These are phyloP conservation scores for Monodelphis domestica DNA, from an alignment of 2,797 vertebrate species.

Conservation along the genomic window DNA sequence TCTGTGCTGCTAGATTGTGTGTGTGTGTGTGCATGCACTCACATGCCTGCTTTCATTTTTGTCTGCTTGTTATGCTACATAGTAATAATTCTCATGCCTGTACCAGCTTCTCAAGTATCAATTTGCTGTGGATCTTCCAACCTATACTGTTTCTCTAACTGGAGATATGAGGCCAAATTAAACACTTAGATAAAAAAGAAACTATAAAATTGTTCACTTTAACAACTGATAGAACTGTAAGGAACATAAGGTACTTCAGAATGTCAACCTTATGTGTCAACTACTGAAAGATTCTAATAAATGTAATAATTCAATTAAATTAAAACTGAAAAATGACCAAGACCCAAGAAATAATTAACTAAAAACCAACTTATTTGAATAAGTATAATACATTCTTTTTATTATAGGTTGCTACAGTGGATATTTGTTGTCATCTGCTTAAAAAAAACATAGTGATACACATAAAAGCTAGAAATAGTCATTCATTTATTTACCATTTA, in stretches of 20 bases:
- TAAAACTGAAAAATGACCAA: background rate
- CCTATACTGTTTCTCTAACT: background rate
- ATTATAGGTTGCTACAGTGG: background rate
- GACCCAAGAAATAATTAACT: background rate
- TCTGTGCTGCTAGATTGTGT: background rate
- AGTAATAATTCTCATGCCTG: no score
- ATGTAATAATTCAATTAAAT: background rate
- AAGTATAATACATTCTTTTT: background rate
- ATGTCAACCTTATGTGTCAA: background rate
- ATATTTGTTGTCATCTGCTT: background rate
- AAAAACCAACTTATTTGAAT: background rate
- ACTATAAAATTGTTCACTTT: background rate
- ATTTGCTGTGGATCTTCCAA: background rate
- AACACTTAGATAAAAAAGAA: background rate
- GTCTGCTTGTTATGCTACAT: background rate
- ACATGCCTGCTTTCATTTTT: background rate
- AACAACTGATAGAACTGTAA: background rate
- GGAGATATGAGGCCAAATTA: background rate
- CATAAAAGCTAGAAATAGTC: background rate
- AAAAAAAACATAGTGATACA: background rate
- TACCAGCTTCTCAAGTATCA: background rate
- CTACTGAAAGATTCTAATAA: background rate
- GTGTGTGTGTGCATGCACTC: background rate
- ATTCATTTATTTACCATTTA: background rate
- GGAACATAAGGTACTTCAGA: background rate